Evolutionary conservation across 2,113 vertebrate species (phyloP), one percentile per base, ranked within the genome.

Genomic region (Aldabrachelys gigantea): DNA sequence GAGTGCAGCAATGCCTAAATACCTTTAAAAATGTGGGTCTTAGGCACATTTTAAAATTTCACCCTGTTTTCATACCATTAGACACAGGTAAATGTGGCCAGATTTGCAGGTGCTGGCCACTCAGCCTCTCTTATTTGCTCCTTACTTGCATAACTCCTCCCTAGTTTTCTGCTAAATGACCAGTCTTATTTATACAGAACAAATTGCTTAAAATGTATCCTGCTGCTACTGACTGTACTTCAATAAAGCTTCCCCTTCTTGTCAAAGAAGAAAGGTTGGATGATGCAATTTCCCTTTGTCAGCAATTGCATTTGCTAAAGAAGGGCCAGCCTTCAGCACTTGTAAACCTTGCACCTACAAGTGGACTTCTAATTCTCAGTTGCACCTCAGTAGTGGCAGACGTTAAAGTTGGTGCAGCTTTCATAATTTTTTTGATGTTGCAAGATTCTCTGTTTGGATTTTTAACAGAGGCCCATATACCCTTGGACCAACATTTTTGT

Each of bases 211-310:
- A 53, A 91, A 94, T 94, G 44, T 93, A 80, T 92, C 56, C 92
- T 92, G 11, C 35, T 84, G 22, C 85, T 72, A 76, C 81, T 94
- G 72, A 79, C 9, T 79, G 52, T 59, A 59, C 69, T 83, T 35
- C 41, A 84, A 31, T 52, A 53, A 27, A 91, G 75, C 49, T 92
- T 92, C 87, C 94, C 5, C 8, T 54, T 47, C 78, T 38, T 90
- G 86, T 92, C 80, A 75, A 85, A 89, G 54, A 83, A 81, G 85
- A 94, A 90, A 87, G 29, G 27, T 52, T 89, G 78, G 78, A 69
- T 94, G 91, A 89, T 86, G 90, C 83, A 85, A 89, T 91, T 94
- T 96, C 95, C 90, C 94, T 90, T 82, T 88, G 59, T 89, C 59
- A 76, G 54, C 38, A 49, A 19, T 80, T 80, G 49, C 19, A 76